Conservation (phyloP, 1,140 invertebrate genomes). For the Helicoverpa zea region DNA sequence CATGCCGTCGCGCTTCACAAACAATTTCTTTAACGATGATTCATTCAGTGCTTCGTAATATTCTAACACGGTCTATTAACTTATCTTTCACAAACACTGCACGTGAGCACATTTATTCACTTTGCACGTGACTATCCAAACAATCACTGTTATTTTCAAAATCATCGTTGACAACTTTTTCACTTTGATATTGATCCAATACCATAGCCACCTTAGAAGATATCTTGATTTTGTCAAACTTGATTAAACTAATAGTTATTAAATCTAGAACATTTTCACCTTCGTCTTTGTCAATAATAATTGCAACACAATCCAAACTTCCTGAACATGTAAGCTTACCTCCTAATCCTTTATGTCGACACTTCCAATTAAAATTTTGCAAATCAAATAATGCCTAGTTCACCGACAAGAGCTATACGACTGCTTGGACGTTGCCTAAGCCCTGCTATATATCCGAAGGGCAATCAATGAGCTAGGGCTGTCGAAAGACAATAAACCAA, state of each 20-base stretch:
- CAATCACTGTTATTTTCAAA: not conserved
- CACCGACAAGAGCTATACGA: constrained; percentile 13
- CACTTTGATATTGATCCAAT: not conserved
- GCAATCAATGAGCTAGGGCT: not conserved
- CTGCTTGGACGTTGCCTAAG: constrained; percentile 15
- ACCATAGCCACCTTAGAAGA: too few species aligned
- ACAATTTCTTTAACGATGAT: too few species aligned
- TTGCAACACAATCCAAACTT: not conserved
- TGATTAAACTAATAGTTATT: too few species aligned
- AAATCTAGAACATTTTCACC: not conserved
- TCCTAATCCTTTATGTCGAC: not conserved
- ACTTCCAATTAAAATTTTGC: constrained; percentile 1
- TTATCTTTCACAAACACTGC: not conserved
- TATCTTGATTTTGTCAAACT: too few species aligned
- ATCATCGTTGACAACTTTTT: not conserved
- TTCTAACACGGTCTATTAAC: not conserved
- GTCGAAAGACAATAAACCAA: not conserved
- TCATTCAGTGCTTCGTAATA: not conserved
- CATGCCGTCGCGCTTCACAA: too few species aligned
- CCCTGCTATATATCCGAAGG: constrained; percentile 26
- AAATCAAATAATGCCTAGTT: not conserved
- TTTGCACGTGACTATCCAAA: not conserved
- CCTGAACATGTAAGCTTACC: constrained; percentile 1
- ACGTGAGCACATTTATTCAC: not conserved
- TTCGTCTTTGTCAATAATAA: not conserved